A percentile compares a stretch with the other conserved stretches of the same genome.
Evolutionary conservation across 2,888 invertebrate species (phyloP).

Genomic region (Ischnura elegans): DNA sequence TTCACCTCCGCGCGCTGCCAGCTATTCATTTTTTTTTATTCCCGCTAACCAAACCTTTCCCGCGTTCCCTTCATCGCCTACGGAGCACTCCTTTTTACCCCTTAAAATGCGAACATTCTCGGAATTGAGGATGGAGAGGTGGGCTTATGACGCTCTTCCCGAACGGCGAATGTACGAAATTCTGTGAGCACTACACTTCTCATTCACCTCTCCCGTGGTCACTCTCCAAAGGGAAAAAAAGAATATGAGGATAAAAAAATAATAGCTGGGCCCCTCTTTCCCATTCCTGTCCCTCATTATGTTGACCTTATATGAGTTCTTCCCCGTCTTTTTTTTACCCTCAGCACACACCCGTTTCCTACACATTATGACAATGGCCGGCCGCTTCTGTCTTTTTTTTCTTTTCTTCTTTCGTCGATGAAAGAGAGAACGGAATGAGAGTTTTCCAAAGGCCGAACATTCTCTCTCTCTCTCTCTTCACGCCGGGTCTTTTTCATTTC

Average conservation of each 20-base stretch:
- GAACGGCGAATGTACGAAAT: not conserved
- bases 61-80: not conserved
- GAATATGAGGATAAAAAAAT: not conserved
- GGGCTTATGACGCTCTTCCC: not conserved
- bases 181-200: slow-evolving; percentile 47
- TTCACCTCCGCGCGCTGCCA: not conserved
- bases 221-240: not conserved
- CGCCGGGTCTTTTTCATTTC: not conserved
- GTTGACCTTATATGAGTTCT: slow-evolving; percentile 29
- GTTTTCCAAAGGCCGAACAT: not conserved
- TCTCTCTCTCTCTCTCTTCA: not conserved
- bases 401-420: no score
- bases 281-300: not conserved
- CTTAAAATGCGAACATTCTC: slow-evolving; percentile 15
- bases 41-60: not conserved
- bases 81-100: not conserved
- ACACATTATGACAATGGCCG: slow-evolving; percentile 7
- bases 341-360: not conserved
- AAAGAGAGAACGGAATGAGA: not conserved
- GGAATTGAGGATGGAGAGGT: slow-evolving; percentile 2
- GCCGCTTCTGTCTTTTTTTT: not conserved
- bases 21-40: not conserved
- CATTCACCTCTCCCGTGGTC: not conserved
- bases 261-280: no score
- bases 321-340: not conserved